Percentiles rank a stretch among this genome's conserved stretches.
These are phyloP conservation scores for Heterotilapia buettikoferi DNA, from an alignment of 2,113 vertebrate species.

Conservation along the genomic window DNA sequence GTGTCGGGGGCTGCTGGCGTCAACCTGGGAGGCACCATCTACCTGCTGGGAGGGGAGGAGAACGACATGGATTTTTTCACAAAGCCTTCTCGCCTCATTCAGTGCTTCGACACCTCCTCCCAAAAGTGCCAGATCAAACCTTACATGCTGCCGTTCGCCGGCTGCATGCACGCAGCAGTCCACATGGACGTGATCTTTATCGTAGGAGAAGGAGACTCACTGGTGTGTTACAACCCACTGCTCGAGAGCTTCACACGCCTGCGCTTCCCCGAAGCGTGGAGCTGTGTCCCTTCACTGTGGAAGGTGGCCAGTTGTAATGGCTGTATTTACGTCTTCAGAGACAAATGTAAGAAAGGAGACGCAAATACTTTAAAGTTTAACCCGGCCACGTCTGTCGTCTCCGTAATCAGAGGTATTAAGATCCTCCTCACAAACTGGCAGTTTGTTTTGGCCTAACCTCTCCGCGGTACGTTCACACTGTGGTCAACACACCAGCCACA, in stretches of 20 bases:
- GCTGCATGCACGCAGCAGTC: conserved; percentile 92
- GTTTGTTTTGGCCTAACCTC: conserved; percentile 88
- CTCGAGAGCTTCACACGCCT: conserved; percentile 96
- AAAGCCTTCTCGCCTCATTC: conserved; percentile 95
- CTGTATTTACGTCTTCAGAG: conserved; percentile 94
- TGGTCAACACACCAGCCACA: background rate
- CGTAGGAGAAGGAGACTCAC: conserved; percentile 89
- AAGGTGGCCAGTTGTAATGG: conserved; percentile 98
- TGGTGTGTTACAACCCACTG: conserved; percentile 94
- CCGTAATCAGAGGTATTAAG: conserved; percentile 91
- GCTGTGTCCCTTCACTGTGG: conserved; percentile 92
- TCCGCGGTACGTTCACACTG: background rate
- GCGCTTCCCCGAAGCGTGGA: conserved; percentile 93
- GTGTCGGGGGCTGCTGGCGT: conserved; percentile 93
- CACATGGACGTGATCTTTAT: conserved; percentile 98
- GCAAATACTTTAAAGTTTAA: conserved; percentile 95
- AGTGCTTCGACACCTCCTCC: conserved; percentile 89
- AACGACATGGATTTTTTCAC: conserved; percentile 99
- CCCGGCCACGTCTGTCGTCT: conserved; percentile 92
- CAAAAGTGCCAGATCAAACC: conserved; percentile 92
- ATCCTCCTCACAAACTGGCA: conserved; percentile 96
- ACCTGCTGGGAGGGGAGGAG: conserved; percentile 93
- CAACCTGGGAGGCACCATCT: conserved; percentile 91
- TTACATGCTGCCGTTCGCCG: conserved; percentile 91
- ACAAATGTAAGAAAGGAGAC: conserved; percentile 95